These are phyloP conservation scores for Bruchidius siliquastri DNA, from an alignment of 2,888 invertebrate species.

Conservation along the genomic window DNA sequence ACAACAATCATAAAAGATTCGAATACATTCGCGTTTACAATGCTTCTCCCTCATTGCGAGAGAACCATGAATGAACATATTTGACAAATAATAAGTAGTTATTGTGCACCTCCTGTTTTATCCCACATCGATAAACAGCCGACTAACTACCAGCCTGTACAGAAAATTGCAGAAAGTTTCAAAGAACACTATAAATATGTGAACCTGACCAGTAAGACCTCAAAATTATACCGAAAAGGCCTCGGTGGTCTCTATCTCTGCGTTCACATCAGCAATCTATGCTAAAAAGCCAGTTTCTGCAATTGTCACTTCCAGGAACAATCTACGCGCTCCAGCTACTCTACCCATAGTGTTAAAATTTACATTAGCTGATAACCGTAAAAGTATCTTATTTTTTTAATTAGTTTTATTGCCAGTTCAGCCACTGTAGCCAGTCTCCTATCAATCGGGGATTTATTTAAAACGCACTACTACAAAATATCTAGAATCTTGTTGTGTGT, in stretches of 20 bases:
- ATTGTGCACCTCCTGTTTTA: too few species aligned
- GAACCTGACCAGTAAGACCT: neutral
- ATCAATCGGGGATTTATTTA: constrained; percentile 20
- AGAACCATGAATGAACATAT: too few species aligned
- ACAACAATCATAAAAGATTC: too few species aligned
- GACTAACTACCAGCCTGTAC: too few species aligned
- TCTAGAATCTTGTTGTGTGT: constrained; percentile 20
- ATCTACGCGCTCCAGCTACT: constrained; percentile 6
- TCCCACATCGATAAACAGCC: too few species aligned
- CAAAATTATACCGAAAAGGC: neutral
- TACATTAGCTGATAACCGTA: constrained; percentile 23
- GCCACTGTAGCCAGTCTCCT: constrained; percentile 8
- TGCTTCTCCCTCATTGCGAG: too few species aligned
- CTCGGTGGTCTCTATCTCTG: constrained; percentile 20
- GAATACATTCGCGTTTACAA: too few species aligned
- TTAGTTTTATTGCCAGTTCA: constrained; percentile 11
- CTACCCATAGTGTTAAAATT: constrained; percentile 21
- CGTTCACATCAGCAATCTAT: constrained; percentile 14
- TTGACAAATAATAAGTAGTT: too few species aligned
- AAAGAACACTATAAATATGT: neutral
- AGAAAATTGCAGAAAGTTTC: neutral
- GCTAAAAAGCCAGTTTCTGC: constrained; percentile 20
- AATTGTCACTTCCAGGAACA: constrained; percentile 25
- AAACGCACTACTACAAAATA: constrained; percentile 20
- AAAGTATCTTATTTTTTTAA: constrained; percentile 24